Percentiles rank a stretch among this genome's conserved stretches.
These are phyloP conservation scores for Coilia nasus DNA, from an alignment of 2,797 vertebrate genomes.

Conservation along the genomic window DNA sequence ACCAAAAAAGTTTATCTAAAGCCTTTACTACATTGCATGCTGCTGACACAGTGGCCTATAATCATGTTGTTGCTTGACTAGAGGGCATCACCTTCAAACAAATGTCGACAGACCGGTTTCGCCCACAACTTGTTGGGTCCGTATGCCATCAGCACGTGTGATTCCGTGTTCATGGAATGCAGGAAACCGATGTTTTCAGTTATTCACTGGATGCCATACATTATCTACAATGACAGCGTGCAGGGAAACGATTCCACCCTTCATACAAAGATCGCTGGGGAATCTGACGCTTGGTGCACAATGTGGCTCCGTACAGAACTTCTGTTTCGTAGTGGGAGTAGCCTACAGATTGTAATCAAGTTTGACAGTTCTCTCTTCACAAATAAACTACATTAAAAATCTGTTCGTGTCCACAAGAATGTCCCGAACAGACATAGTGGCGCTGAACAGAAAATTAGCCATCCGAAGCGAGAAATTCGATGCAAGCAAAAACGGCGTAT, in stretches of 20 bases:
- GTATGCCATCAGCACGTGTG: background rate
- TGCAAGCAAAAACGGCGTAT: background rate
- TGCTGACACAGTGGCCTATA: background rate
- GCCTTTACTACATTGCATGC: background rate
- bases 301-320: background rate
- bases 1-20: background rate
- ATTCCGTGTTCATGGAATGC: background rate
- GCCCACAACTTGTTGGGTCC: constrained; percentile 5
- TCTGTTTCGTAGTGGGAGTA: constrained; percentile 5
- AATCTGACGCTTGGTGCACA: background rate
- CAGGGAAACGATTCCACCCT: background rate
- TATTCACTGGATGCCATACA: background rate
- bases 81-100: constrained; percentile 5
- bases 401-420: background rate
- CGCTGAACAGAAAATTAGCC: background rate
- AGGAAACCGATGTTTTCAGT: background rate
- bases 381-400: background rate
- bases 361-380: background rate
- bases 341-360: background rate
- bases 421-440: background rate
- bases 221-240: background rate
- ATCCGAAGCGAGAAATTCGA: background rate
- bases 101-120: background rate
- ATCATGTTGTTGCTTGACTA: background rate
- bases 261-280: background rate